Evolutionary conservation across 2,888 invertebrate genomes (phyloP), one percentile per base, ranked within the genome.

Genomic region (Xestia ashworthii): DNA sequence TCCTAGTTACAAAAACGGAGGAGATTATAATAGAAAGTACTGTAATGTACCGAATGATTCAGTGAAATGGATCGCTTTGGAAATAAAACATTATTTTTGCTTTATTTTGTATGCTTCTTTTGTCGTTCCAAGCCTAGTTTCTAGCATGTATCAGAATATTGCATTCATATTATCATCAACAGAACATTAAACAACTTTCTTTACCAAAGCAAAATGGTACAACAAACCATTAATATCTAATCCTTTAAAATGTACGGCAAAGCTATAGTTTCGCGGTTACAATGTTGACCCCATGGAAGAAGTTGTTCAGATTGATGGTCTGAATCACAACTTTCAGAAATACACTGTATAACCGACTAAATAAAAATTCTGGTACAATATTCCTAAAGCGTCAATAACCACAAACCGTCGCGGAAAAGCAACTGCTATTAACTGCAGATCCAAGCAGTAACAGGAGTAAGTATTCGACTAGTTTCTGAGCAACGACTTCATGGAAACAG

Each of bases 11-110:
- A 1, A 64, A 72, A 50, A 78, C 79, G 5, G 83, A 84, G 32
- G 81, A 85, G 41, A 38, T 74, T 0, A 71, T 84, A 12, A 0
- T 68, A 12, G 74, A 77, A 60, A 6, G n/a, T 25, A 64, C 65
- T 32, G 0, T 74, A 4, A 53, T 1, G n/a, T 76, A 55, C 8
- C 62, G 6, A 5, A 41, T 11, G 14, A 0, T 48, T 41, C 9
- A 76, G 1, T 46, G 3, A 41, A 72, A 25, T 25, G 72, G 4
- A 74, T 72, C 48, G n/a, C 12, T 72, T 50, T 44, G 44, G 44
- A 44, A 11, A 69, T 8, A 50, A 11, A 53, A 19, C 1, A 41
- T 44, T 44, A 44, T 8, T n/a, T 38, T 32, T 65, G 19, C 5
- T 12, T 68, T 14, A 68, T 50, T 48, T 38, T 38, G 14, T 53